Evolutionary conservation across 2,113 vertebrate genomes (phyloP).

Genomic region (Rissa tridactyla): DNA sequence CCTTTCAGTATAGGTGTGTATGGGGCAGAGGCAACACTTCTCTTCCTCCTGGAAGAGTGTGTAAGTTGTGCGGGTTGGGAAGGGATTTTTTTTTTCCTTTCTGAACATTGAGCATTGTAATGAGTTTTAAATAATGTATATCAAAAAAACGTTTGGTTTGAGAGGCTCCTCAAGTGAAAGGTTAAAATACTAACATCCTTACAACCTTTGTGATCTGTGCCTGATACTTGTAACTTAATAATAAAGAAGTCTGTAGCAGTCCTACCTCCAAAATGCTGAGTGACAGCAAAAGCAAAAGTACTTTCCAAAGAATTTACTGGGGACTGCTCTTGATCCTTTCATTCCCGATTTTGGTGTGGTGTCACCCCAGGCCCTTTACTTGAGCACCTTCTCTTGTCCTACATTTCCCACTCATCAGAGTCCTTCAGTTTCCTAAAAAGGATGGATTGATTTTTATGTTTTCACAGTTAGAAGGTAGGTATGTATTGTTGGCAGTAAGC

Average conservation of each 20-base stretch:
- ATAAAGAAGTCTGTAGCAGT: not conserved
- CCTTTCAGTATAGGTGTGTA: accelerated
- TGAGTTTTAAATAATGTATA: not conserved
- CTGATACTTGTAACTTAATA: not conserved
- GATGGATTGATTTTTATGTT: not conserved
- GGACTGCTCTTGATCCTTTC: not conserved
- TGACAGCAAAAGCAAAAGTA: not conserved
- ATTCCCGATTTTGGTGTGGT: accelerated
- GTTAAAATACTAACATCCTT: not conserved
- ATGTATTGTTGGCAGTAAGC: not conserved
- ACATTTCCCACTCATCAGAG: not conserved
- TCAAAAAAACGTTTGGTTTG: not conserved
- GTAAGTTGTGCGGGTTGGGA: not conserved
- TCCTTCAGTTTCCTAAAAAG: not conserved
- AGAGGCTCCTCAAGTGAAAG: not conserved
- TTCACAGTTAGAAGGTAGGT: not conserved
- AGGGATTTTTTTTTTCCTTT: not conserved
- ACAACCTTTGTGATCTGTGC: not conserved
- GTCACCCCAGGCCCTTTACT: accelerated
- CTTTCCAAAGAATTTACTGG: not conserved
- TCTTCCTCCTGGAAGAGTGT: not conserved
- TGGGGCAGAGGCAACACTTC: not conserved
- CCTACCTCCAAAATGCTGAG: not conserved
- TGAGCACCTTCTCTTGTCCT: not conserved
- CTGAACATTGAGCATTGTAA: no score